Conservation (phyloP, 2,113 vertebrate species). For the Siphamia tubifer region DNA sequence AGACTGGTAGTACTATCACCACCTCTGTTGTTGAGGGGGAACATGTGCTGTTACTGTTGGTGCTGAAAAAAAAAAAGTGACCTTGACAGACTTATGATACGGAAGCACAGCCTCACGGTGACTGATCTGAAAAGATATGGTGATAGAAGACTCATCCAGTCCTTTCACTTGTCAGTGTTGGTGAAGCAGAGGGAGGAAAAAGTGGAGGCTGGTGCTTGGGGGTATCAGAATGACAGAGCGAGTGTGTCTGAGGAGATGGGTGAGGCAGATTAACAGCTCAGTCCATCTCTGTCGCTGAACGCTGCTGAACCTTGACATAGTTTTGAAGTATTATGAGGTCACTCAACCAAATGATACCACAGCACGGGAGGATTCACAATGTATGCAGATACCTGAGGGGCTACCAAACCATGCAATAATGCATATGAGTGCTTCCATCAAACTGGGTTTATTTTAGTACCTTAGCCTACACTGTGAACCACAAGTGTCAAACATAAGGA, state of each 20-base stretch:
- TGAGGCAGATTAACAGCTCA: slow-evolving; percentile 74
- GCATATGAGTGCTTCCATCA: no score
- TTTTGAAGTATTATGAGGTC: slow-evolving; percentile 71
- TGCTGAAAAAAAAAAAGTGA: slow-evolving; percentile 58
- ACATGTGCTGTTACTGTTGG: neutral
- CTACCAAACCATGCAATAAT: slow-evolving; percentile 19
- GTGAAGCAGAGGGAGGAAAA: slow-evolving; percentile 49
- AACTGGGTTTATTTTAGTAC: no score
- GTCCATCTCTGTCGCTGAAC: slow-evolving; percentile 72
- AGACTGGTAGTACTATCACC: no score
- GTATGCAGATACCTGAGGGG: slow-evolving; percentile 22
- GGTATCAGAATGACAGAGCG: slow-evolving; percentile 70
- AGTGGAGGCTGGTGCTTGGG: slow-evolving; percentile 56
- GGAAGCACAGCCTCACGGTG: slow-evolving; percentile 35
- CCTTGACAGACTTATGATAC: slow-evolving; percentile 63
- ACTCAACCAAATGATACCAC: slow-evolving; percentile 55
- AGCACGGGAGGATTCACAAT: neutral
- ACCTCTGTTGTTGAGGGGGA: slow-evolving; percentile 14
- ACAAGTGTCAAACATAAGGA: no score
- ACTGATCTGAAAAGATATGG: slow-evolving; percentile 63
- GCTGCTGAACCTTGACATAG: slow-evolving; percentile 69
- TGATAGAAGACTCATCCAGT: slow-evolving; percentile 68
- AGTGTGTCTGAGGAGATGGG: slow-evolving; percentile 69
- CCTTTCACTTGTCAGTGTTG: slow-evolving; percentile 73
- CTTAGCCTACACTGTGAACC: no score